These are phyloP conservation scores for Cabera pusaria DNA, from an alignment of 2,888 invertebrate genomes.

Conservation along the genomic window DNA sequence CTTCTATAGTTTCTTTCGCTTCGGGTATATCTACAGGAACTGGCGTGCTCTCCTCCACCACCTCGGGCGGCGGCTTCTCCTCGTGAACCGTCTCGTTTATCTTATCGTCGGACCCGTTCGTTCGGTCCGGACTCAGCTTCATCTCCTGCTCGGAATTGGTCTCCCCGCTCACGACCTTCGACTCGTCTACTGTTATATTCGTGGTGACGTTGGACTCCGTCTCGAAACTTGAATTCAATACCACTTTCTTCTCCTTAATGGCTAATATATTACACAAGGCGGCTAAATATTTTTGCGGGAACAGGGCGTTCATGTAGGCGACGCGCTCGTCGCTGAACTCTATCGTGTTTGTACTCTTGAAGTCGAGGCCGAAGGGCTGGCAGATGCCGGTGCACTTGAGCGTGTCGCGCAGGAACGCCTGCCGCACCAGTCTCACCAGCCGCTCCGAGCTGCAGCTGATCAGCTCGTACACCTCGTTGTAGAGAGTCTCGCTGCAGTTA, in stretches of 20 bases:
- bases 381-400: constrained; percentile 85
- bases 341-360: constrained; percentile 81
- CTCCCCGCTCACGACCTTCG: constrained; percentile 55
- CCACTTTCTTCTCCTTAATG: constrained; percentile 86
- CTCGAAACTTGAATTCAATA: constrained; percentile 85
- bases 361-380: constrained; percentile 84
- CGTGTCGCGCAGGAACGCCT: constrained; percentile 84
- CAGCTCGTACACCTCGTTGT: constrained; percentile 88
- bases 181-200: constrained; percentile 69
- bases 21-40: constrained; percentile 54
- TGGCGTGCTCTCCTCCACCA: constrained; percentile 44
- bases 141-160: constrained; percentile 63
- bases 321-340: constrained; percentile 75
- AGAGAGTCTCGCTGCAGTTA: constrained; percentile 88
- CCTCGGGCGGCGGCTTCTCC: constrained; percentile 50
- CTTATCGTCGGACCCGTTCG: constrained; percentile 60
- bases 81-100: constrained; percentile 59
- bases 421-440: constrained; percentile 84
- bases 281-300: constrained; percentile 87
- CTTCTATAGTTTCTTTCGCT: constrained; percentile 47
- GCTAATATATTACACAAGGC: constrained; percentile 91
- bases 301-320: constrained; percentile 85
- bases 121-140: constrained; percentile 59
- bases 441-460: constrained; percentile 87
- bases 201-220: constrained; percentile 74